A percentile compares a stretch with the other conserved stretches of the same genome.
phyloP scores from a whole-genome alignment of 1,140 invertebrate genomes.

The Cotesia chilonis region DNA sequence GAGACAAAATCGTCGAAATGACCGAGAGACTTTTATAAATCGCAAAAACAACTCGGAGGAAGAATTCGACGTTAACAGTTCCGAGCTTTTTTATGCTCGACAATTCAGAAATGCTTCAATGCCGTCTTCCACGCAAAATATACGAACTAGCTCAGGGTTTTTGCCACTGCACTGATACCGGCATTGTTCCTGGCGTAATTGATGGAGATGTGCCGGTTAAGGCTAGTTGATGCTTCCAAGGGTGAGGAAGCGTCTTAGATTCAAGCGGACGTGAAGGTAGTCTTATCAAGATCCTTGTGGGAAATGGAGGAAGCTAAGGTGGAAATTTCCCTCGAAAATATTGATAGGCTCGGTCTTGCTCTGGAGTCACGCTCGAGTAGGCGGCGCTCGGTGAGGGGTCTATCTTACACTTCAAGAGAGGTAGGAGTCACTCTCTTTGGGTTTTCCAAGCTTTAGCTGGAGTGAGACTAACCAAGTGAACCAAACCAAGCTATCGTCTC shows the following conservation, averaged over 20 bases:
- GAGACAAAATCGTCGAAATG: constrained; percentile 44
- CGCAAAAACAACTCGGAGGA: constrained; percentile 50
- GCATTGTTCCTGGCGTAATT: not conserved
- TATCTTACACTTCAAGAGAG: constrained; percentile 49
- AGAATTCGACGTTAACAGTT: constrained; percentile 56
- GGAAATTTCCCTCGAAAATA: constrained; percentile 60
- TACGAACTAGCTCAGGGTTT: constrained; percentile 18
- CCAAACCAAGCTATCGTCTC: constrained; percentile 42
- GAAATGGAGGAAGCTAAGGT: constrained; percentile 40
- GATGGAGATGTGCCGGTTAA: not conserved
- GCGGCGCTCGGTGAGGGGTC: constrained; percentile 52
- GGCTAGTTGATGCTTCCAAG: no score
- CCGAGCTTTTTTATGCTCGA: constrained; percentile 43
- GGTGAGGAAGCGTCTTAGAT: no score
- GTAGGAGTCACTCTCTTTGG: constrained; percentile 4
- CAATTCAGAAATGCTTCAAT: constrained; percentile 31
- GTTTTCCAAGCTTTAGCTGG: no score
- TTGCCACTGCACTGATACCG: no score
- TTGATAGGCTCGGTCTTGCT: constrained; percentile 64
- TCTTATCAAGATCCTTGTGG: not conserved
- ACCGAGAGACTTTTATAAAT: constrained; percentile 43
- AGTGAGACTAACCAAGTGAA: constrained; percentile 8
- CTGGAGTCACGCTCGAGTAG: constrained; percentile 66
- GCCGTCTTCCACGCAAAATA: constrained; percentile 20
- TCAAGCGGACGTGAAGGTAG: no score